phyloP scores from a whole-genome alignment of 1,140 invertebrate genomes.

The Drosophila lini region DNA sequence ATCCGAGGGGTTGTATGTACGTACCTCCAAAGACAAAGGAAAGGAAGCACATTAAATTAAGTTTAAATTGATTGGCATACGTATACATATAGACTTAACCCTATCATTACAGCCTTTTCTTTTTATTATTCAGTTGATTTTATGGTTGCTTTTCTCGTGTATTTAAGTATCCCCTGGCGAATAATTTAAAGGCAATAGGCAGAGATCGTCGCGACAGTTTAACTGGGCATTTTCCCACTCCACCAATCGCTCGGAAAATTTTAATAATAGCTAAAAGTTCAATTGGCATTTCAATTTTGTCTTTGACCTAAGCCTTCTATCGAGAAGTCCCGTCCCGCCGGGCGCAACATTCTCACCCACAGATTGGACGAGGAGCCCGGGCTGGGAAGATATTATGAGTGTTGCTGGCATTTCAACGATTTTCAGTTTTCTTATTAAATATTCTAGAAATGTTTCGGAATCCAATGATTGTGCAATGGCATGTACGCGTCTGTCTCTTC shows the following conservation, averaged over 20 bases:
- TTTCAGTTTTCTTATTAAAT: conserved; percentile 84
- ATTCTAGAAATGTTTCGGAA: conserved; percentile 83
- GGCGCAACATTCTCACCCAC: conserved; percentile 34
- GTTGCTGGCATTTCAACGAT: conserved; percentile 82
- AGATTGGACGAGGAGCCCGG: conserved; percentile 4
- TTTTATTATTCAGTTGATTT: background rate
- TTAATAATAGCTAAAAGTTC: conserved; percentile 79
- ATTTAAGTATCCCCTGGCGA: conserved; percentile 4
- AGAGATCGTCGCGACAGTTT: conserved; percentile 23
- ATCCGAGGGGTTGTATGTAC: conserved; percentile 54
- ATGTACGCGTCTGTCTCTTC: conserved; percentile 62
- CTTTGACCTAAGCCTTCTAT: conserved; percentile 81
- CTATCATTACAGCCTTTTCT: background rate
- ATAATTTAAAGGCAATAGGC: conserved; percentile 18
- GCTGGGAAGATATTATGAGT: conserved; percentile 72
- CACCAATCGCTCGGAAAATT: conserved; percentile 49
- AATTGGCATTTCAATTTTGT: conserved; percentile 83
- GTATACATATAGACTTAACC: background rate
- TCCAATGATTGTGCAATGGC: conserved; percentile 83
- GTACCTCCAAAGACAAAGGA: conserved; percentile 72
- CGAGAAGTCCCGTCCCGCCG: conserved; percentile 31
- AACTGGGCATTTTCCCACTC: conserved; percentile 17
- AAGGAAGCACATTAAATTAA: conserved; percentile 30
- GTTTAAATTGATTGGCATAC: conserved; percentile 29
- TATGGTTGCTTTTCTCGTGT: background rate